A percentile compares a stretch with the other conserved stretches of the same genome.
These are phyloP conservation scores for Mimachlamys varia DNA, from an alignment of 2,888 invertebrate genomes.

Conservation along the genomic window DNA sequence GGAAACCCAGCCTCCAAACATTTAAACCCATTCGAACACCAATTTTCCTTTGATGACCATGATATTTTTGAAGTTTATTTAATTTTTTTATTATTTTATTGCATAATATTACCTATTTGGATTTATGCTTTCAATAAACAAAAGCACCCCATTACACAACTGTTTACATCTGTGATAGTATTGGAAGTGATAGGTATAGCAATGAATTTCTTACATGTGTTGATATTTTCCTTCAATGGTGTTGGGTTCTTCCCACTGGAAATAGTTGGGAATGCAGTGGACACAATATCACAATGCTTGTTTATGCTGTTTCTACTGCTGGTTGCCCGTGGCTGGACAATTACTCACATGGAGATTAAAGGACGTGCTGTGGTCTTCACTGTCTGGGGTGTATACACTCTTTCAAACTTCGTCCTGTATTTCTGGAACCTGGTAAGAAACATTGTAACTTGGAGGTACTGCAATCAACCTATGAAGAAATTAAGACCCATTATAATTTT, in stretches of 20 bases:
- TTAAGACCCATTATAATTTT: too few species aligned
- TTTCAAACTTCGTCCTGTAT: slow-evolving; percentile 95
- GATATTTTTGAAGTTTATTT: slow-evolving; percentile 95
- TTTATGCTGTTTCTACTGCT: slow-evolving; percentile 96
- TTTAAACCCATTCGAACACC: slow-evolving; percentile 92
- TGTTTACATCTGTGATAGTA: slow-evolving; percentile 93
- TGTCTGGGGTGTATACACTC: slow-evolving; percentile 95
- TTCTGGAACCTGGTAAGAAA: slow-evolving; percentile 96
- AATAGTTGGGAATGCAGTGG: slow-evolving; percentile 94
- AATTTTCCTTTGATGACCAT: slow-evolving; percentile 95
- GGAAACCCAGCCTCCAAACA: slow-evolving; percentile 94
- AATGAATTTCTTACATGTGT: slow-evolving; percentile 93
- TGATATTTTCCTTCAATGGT: slow-evolving; percentile 95
- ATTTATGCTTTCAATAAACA: slow-evolving; percentile 94
- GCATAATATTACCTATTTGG: slow-evolving; percentile 93
- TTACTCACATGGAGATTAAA: slow-evolving; percentile 93
- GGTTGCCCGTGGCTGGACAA: slow-evolving; percentile 98
- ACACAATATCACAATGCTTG: slow-evolving; percentile 94
- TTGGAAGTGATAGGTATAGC: slow-evolving; percentile 93
- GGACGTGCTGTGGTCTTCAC: slow-evolving; percentile 92
- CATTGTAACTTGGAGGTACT: too few species aligned
- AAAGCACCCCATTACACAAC: slow-evolving; percentile 93
- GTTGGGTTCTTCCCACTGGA: slow-evolving; percentile 91
- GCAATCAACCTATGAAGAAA: too few species aligned
- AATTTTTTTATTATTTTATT: slow-evolving; percentile 92